phyloP scores from a whole-genome alignment of 2,888 invertebrate genomes.

The Toxonevra muliebris region DNA sequence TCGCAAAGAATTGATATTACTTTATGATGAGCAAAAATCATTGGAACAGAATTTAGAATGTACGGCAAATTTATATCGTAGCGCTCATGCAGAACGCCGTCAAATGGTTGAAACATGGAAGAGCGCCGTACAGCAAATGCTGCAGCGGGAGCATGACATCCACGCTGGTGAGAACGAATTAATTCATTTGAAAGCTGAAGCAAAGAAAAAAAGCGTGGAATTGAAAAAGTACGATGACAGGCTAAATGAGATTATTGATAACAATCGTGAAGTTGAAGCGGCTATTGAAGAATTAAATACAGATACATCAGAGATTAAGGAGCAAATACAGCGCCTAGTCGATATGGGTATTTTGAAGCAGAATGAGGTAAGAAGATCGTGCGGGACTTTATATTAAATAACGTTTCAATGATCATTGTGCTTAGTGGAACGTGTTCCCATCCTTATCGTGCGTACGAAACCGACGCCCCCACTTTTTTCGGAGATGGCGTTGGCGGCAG shows the following conservation, averaged over 20 bases:
- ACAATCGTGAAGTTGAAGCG: slow-evolving; percentile 67
- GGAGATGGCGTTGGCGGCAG: too few relatives aligned
- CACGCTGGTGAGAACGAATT: slow-evolving; percentile 66
- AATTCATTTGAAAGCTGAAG: slow-evolving; percentile 47
- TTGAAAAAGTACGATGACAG: slow-evolving; percentile 67
- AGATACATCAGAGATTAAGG: slow-evolving; percentile 59
- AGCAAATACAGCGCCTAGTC: slow-evolving; percentile 56
- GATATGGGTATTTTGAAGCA: slow-evolving; percentile 60
- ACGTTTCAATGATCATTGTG: too few relatives aligned
- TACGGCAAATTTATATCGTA: slow-evolving; percentile 66
- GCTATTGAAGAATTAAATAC: slow-evolving; percentile 63
- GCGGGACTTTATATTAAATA: too few relatives aligned
- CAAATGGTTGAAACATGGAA: slow-evolving; percentile 79
- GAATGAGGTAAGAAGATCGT: slow-evolving; percentile 60
- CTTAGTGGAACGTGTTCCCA: neutral
- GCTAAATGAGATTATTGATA: slow-evolving; percentile 66
- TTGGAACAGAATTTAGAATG: slow-evolving; percentile 69
- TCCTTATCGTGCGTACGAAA: too few relatives aligned
- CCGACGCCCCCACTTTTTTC: too few relatives aligned
- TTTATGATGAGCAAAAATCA: slow-evolving; percentile 67
- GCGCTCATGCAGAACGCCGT: slow-evolving; percentile 74
- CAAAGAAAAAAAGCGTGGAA: slow-evolving; percentile 59
- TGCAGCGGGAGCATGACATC: slow-evolving; percentile 76
- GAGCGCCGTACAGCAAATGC: slow-evolving; percentile 73
- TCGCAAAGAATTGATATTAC: slow-evolving; percentile 63